Conservation (phyloP, 1,140 invertebrate genomes). For the Tigriopus japonicus region DNA sequence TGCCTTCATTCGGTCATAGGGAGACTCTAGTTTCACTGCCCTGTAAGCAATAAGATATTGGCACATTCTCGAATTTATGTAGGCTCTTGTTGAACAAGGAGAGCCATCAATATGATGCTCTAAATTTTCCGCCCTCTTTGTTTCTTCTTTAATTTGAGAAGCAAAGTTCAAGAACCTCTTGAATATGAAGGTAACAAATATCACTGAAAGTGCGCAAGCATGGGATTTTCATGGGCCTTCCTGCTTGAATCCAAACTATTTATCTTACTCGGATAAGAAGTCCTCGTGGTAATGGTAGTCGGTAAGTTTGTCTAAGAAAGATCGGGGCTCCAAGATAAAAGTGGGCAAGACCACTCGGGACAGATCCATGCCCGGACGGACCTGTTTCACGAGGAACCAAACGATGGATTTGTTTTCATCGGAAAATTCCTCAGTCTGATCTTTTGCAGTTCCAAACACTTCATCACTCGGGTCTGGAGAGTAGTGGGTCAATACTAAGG, state of each 20-base stretch:
- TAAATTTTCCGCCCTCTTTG: no score
- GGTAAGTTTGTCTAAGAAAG: conserved; percentile 76
- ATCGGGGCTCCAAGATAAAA: conserved; percentile 59
- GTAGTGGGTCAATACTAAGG: no score
- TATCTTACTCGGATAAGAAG: conserved; percentile 47
- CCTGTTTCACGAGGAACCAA: conserved; percentile 84
- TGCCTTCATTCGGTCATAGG: conserved; percentile 68
- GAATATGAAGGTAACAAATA: no score
- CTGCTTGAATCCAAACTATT: no score
- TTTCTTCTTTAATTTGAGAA: no score
- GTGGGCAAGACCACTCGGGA: conserved; percentile 43
- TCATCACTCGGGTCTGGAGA: conserved; percentile 17
- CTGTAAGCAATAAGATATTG: conserved; percentile 37
- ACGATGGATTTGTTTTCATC: conserved; percentile 88
- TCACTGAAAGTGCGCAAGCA: no score
- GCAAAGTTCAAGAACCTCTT: no score
- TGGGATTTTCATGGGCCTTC: background rate
- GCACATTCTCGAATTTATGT: no score
- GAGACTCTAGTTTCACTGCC: conserved; percentile 63
- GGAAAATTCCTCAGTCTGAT: conserved; percentile 69
- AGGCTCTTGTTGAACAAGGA: no score
- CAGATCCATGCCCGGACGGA: conserved; percentile 87
- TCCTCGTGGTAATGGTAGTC: conserved; percentile 89
- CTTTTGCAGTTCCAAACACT: conserved; percentile 30
- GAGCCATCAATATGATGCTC: no score